Percentiles rank a stretch among this genome's conserved stretches.
phyloP scores from a whole-genome alignment of 2,888 invertebrate species.

The Teinopalpus imperialis region DNA sequence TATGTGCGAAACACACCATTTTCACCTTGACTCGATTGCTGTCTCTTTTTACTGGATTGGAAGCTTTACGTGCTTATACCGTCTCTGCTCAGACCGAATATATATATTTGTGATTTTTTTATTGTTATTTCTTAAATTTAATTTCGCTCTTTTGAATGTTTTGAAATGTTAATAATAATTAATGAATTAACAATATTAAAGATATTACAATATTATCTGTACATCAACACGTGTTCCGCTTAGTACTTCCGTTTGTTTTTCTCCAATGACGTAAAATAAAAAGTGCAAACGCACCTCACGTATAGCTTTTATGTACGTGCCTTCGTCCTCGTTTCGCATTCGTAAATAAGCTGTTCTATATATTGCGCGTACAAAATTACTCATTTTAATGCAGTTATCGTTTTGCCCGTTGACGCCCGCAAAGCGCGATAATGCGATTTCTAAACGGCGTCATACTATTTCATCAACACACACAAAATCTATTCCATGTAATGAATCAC shows the following conservation, averaged over 20 bases:
- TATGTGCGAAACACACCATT: slow-evolving; percentile 36
- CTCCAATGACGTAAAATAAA: slow-evolving; percentile 3
- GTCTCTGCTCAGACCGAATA: too few species aligned
- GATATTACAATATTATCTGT: too few species aligned
- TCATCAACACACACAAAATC: background rate
- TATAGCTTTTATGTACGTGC: slow-evolving; percentile 10
- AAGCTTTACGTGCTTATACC: slow-evolving; percentile 14
- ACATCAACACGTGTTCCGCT: background rate
- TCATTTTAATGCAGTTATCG: slow-evolving; percentile 17
- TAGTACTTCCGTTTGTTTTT: slow-evolving; percentile 5
- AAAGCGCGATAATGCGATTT: background rate
- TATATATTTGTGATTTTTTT: too few species aligned
- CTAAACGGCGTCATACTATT: slow-evolving; percentile 1
- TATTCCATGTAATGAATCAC: background rate
- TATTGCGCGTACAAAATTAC: slow-evolving; percentile 5
- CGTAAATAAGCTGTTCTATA: slow-evolving; percentile 1
- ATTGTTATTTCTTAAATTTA: too few species aligned
- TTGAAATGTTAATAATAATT: too few species aligned
- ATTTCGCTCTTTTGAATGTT: too few species aligned
- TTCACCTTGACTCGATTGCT: slow-evolving; percentile 38
- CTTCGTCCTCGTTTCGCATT: slow-evolving; percentile 6
- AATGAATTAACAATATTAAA: too few species aligned
- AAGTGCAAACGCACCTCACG: slow-evolving; percentile 6
- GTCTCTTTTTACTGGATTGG: slow-evolving; percentile 28
- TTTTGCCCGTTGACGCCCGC: slow-evolving; percentile 3